These are phyloP conservation scores for Zaprionus obscuricornis DNA, from an alignment of 2,888 invertebrate species.

Conservation along the genomic window DNA sequence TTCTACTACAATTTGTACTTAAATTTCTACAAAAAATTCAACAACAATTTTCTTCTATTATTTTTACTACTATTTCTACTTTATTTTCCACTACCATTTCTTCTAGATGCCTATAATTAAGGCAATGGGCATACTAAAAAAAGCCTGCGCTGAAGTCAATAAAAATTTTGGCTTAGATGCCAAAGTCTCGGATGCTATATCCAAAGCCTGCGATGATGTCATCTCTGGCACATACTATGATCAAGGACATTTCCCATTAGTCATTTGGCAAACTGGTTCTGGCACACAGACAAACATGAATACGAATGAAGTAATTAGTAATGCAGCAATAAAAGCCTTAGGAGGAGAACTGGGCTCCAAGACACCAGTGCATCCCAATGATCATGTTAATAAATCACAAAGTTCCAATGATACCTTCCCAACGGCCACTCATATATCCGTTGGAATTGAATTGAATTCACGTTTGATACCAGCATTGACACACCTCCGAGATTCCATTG, in stretches of 20 bases:
- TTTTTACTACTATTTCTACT: no score
- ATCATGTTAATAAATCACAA: background rate
- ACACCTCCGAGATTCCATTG: slow-evolving; percentile 88
- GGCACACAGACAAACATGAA: slow-evolving; percentile 9
- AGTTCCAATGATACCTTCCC: background rate
- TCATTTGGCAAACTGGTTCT: slow-evolving; percentile 3
- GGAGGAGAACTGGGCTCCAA: slow-evolving; percentile 79
- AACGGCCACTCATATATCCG: slow-evolving; percentile 85
- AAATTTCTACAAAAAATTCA: no score
- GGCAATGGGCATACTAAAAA: slow-evolving; percentile 97
- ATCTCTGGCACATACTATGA: slow-evolving; percentile 94
- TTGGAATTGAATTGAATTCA: slow-evolving; percentile 91
- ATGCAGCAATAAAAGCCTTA: background rate
- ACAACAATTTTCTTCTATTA: no score
- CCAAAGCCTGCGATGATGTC: slow-evolving; percentile 95
- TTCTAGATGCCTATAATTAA: slow-evolving; percentile 92
- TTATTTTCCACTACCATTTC: no score
- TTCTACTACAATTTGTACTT: no score
- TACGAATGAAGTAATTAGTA: background rate
- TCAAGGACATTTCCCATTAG: slow-evolving; percentile 82
- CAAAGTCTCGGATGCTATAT: slow-evolving; percentile 93
- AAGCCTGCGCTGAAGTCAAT: slow-evolving; percentile 97
- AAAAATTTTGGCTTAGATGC: slow-evolving; percentile 94
- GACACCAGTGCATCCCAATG: slow-evolving; percentile 3
- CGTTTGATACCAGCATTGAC: slow-evolving; percentile 83